Base-by-base conservation (phyloP, 2,888 invertebrate species). In the Epiblema foenella region DNA sequence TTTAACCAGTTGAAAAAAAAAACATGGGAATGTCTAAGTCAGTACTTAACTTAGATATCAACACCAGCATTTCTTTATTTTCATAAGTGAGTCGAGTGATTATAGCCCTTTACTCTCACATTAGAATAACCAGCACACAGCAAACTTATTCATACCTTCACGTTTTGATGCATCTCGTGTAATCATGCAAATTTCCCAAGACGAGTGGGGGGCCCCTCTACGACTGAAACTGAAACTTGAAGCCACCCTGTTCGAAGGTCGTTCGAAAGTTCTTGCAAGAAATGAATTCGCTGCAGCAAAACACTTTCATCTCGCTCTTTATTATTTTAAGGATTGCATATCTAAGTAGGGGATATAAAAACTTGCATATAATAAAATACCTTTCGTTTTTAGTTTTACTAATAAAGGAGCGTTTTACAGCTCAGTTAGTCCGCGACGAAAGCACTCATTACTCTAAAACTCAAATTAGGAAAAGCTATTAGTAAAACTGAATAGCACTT, bases 151-250 rank as follows among this genome's bases (percentile, higher is more conserved):
- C 60, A 71, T 79, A 77, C 76, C 80, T 77, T 75, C 74, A 77
- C 82, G 79, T 79, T 81, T 82, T 83, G 85, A 85, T 87, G 84
- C 88, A 85, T 84, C 85, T 84, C 83, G 84, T 86, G 87, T 90
- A 89, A 91, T 91, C 89, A 91, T 91, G 91, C 87, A 91, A 91
- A 91, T 91, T 89, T 86, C 81, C 83, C 82, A 79, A 87, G 89
- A 86, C 82, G 84, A 85, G 86, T 83, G 85, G 86, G 85, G 81
- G 85, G 86, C 81, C 81, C 77, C 81, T 83, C 83, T 83, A 83
- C 85, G 78, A 85, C 85, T 86, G 89, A 87, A 90, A 90, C 89
- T 89, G 88, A 90, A 90, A 90, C 89, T 88, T 84, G 81, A 80
- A 84, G 49, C 83, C 81, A 79, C 87, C 87, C 85, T 85, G 85